A percentile compares a stretch with the other conserved stretches of the same genome.
Conservation (phyloP, 2,797 vertebrate genomes). For the Phataginus tricuspis region DNA sequence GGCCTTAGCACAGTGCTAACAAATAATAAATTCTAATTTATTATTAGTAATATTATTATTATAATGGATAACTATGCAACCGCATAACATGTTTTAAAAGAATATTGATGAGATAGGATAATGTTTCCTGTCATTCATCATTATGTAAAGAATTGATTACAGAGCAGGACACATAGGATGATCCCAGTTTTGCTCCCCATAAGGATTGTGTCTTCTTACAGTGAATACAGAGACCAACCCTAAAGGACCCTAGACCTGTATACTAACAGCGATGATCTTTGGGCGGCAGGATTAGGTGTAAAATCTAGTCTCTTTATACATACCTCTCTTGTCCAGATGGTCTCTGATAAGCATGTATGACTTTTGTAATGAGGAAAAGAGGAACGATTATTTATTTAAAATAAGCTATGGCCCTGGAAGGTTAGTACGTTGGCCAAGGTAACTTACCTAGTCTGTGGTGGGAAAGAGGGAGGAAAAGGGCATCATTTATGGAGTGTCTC, state of each 20-base stretch:
- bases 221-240: not conserved
- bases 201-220: not conserved
- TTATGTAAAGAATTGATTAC: not conserved
- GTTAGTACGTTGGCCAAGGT: not conserved
- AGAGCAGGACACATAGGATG: not conserved
- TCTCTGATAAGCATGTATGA: not conserved
- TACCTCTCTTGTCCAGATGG: not conserved
- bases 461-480: not conserved
- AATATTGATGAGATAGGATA: not conserved
- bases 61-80: not conserved
- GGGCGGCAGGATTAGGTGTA: not conserved
- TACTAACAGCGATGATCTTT: not conserved
- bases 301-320: not conserved
- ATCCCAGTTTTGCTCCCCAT: not conserved
- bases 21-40: not conserved
- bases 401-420: not conserved
- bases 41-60: not conserved
- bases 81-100: not conserved
- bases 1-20: not conserved
- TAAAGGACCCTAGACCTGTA: not conserved
- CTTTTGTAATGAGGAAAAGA: not conserved
- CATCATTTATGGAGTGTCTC: not conserved
- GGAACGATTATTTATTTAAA: constrained; percentile 12
- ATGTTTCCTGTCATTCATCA: not conserved
- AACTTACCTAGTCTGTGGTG: not conserved